A percentile compares a stretch with the other conserved stretches of the same genome.
Evolutionary conservation across 2,113 vertebrate species (phyloP).

Genomic region (Charadrius vociferus): DNA sequence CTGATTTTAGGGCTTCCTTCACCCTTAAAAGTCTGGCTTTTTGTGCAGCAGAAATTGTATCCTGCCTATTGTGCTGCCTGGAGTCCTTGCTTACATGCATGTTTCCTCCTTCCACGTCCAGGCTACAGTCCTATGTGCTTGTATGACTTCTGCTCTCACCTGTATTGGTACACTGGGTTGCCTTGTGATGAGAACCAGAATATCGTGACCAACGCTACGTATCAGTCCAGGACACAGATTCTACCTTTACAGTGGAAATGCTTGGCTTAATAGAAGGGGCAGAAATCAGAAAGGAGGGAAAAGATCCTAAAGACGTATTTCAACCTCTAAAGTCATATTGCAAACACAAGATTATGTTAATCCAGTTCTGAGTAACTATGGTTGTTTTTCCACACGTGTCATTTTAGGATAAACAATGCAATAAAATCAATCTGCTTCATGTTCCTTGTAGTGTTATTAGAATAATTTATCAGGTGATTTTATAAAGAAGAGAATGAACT

Average conservation of each 20-base stretch:
- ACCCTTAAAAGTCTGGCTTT: neutral
- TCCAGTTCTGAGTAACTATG: neutral
- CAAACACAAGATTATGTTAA: neutral
- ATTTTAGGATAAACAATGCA: neutral
- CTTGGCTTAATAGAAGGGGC: neutral
- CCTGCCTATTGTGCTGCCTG: neutral
- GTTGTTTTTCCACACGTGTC: neutral
- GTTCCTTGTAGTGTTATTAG: neutral
- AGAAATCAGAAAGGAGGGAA: neutral
- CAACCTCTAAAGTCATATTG: neutral
- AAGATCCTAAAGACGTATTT: neutral
- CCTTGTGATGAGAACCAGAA: neutral
- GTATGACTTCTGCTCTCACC: neutral
- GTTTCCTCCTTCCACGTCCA: neutral
- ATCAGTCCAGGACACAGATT: neutral
- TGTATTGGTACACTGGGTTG: accelerated
- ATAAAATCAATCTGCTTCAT: neutral
- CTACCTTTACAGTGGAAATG: neutral
- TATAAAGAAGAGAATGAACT: neutral
- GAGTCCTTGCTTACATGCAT: neutral
- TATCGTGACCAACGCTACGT: neutral
- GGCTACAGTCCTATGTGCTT: neutral
- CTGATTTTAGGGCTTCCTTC: neutral
- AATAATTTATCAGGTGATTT: neutral
- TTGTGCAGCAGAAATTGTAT: neutral